These are phyloP conservation scores for Nycteola revayana DNA, from an alignment of 2,888 invertebrate genomes.

Conservation along the genomic window DNA sequence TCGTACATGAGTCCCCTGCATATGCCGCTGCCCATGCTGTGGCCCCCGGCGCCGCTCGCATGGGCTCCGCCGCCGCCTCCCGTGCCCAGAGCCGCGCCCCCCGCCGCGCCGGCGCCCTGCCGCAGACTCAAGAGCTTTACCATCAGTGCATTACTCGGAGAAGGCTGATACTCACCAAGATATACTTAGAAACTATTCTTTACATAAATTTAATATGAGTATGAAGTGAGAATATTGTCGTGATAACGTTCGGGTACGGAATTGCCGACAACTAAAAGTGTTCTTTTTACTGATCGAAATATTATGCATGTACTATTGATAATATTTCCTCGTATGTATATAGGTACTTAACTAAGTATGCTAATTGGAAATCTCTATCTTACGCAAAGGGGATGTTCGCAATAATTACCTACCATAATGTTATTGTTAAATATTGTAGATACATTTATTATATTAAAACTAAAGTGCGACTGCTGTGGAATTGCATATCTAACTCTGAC, in stretches of 20 bases:
- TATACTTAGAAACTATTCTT: conserved; percentile 16
- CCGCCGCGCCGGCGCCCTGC: conserved; percentile 60
- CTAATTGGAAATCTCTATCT: conserved; percentile 1
- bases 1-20: conserved; percentile 56
- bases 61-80: conserved; percentile 58
- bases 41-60: conserved; percentile 53
- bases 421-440: conserved; percentile 22
- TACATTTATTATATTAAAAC: conserved; percentile 9
- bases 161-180: conserved; percentile 51
- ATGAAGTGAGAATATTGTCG: no score
- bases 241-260: no score
- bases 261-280: no score
- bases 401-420: conserved; percentile 23
- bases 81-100: conserved; percentile 45
- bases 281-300: no score
- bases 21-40: conserved; percentile 64
- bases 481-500: no score
- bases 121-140: conserved; percentile 72
- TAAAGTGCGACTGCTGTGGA: no score
- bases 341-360: conserved; percentile 10
- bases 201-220: neutral
- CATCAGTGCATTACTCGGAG: conserved; percentile 74
- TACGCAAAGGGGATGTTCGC: conserved; percentile 32
- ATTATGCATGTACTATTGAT: neutral
- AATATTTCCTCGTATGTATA: conserved; percentile 6